phyloP scores from a whole-genome alignment of 2,113 vertebrate genomes.

The Proterorhinus semilunaris region DNA sequence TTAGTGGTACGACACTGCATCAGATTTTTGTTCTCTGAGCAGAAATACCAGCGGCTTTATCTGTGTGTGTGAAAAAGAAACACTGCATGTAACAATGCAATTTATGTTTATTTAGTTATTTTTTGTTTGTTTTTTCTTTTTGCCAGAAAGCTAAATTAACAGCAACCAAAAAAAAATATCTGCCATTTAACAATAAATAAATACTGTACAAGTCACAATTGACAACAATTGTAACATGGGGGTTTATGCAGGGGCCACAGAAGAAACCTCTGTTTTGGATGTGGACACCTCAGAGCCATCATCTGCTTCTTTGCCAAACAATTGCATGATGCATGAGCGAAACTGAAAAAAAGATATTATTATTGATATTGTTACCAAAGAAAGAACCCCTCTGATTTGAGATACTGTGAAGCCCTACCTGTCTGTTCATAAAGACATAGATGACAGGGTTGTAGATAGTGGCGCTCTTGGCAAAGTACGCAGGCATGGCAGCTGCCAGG shows the following conservation, averaged over 20 bases:
- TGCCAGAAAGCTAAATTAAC: slow-evolving; percentile 62
- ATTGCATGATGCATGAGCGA: slow-evolving; percentile 85
- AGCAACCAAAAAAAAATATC: slow-evolving; percentile 30
- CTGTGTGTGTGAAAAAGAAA: neutral
- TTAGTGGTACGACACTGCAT: too few species aligned
- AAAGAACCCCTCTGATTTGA: slow-evolving; percentile 6
- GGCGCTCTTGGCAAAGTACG: slow-evolving; percentile 90
- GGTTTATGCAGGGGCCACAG: slow-evolving; percentile 83
- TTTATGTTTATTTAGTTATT: slow-evolving; percentile 25
- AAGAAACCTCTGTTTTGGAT: slow-evolving; percentile 86
- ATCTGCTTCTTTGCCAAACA: slow-evolving; percentile 86
- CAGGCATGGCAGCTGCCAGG: slow-evolving; percentile 81
- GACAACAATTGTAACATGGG: slow-evolving; percentile 9
- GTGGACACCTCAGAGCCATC: slow-evolving; percentile 84
- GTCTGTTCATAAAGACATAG: slow-evolving; percentile 91
- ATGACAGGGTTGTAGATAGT: slow-evolving; percentile 91
- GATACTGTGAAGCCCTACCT: slow-evolving; percentile 67
- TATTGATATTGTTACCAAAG: neutral
- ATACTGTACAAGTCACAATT: slow-evolving; percentile 55
- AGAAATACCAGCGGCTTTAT: neutral
- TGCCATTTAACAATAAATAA: slow-evolving; percentile 38
- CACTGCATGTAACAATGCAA: slow-evolving; percentile 14
- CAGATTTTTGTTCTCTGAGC: too few species aligned
- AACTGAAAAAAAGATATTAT: slow-evolving; percentile 71
- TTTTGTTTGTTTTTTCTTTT: slow-evolving; percentile 49